These are phyloP conservation scores for Sylvietta virens DNA, from an alignment of 2,113 vertebrate genomes.

Conservation along the genomic window DNA sequence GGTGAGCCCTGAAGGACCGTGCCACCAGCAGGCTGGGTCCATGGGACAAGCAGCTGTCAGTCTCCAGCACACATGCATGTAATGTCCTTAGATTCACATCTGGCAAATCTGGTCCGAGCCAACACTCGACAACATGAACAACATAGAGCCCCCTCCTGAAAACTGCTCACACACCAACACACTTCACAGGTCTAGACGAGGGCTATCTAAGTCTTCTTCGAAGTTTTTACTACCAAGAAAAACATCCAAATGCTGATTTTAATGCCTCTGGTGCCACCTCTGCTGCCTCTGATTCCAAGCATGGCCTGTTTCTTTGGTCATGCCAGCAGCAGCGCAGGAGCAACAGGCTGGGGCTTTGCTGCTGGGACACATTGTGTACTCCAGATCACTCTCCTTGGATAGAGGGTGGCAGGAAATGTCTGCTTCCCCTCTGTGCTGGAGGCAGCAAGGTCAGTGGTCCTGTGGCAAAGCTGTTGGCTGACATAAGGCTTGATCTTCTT, in stretches of 20 bases:
- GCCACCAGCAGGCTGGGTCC: not conserved
- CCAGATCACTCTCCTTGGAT: not conserved
- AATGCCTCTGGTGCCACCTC: not conserved
- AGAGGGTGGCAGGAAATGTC: not conserved
- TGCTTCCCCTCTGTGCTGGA: not conserved
- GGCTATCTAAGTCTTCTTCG: not conserved
- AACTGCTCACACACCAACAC: not conserved
- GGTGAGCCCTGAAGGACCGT: not conserved
- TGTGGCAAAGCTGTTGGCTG: not conserved
- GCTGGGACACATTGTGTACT: not conserved
- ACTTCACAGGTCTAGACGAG: not conserved
- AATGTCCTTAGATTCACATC: not conserved
- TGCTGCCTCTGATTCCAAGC: accelerated
- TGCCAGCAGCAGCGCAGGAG: accelerated
- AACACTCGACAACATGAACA: not conserved
- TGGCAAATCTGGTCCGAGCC: not conserved
- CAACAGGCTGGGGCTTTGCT: not conserved
- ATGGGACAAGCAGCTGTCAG: not conserved
- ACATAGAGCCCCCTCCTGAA: not conserved
- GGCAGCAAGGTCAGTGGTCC: not conserved
- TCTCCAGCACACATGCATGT: accelerated
- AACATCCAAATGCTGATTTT: not conserved
- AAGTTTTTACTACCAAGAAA: not conserved
- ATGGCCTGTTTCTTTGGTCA: not conserved
- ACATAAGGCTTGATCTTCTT: not conserved